A percentile compares a stretch with the other conserved stretches of the same genome.
Conservation (phyloP, 2,797 vertebrate species). For the Podarcis lilfordi region DNA sequence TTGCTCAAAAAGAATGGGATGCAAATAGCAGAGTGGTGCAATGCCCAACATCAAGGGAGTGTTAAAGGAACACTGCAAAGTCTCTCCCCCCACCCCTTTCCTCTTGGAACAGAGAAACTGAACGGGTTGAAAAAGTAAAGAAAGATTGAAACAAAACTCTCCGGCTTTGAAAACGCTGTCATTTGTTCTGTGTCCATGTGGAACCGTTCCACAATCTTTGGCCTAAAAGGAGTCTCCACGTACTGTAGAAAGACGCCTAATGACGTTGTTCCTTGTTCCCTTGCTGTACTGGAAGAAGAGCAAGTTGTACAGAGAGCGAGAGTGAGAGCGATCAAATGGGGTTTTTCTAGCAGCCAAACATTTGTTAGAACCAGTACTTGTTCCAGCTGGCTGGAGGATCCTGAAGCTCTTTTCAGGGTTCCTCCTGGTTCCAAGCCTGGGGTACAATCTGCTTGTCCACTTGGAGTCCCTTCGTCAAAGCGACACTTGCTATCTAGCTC, state of each 20-base stretch:
- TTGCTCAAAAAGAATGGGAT: slow-evolving; percentile 39
- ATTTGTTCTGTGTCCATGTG: slow-evolving; percentile 52
- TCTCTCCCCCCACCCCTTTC: background rate
- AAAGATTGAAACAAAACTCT: slow-evolving; percentile 46
- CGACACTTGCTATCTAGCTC: slow-evolving; percentile 65
- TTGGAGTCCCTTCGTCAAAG: slow-evolving; percentile 61
- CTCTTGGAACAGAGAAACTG: background rate
- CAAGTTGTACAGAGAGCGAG: too few species aligned
- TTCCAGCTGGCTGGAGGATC: background rate
- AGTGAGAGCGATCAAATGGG: background rate
- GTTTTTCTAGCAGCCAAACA: background rate
- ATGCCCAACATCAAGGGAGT: slow-evolving; percentile 27
- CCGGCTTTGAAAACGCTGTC: slow-evolving; percentile 48
- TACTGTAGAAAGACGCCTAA: too few species aligned
- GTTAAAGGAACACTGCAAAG: slow-evolving; percentile 11
- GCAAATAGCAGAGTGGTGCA: slow-evolving; percentile 26
- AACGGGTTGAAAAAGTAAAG: slow-evolving; percentile 27
- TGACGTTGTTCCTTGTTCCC: background rate
- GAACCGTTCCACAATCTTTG: slow-evolving; percentile 46
- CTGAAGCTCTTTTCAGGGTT: background rate
- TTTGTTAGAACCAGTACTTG: background rate
- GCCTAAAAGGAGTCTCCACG: background rate
- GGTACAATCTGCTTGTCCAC: slow-evolving; percentile 38
- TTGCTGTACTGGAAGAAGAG: background rate
- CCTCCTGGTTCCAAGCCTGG: background rate